These are phyloP conservation scores for Limenitis camilla DNA, from an alignment of 2,888 invertebrate species.

Conservation along the genomic window DNA sequence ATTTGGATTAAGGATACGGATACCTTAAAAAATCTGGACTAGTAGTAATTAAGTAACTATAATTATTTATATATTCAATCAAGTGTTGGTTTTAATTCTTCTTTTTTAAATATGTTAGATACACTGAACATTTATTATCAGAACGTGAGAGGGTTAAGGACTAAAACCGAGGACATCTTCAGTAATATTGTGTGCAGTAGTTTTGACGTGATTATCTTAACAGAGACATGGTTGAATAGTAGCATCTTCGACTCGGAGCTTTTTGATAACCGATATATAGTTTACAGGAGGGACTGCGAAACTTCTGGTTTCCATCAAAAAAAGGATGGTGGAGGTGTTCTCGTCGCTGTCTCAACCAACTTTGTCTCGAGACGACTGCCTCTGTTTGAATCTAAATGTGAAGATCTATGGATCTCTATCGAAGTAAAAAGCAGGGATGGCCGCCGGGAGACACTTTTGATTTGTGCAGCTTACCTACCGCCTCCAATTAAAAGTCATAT, in stretches of 20 bases:
- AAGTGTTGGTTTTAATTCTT: too few species aligned
- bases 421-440: too few species aligned
- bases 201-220: conserved; percentile 22
- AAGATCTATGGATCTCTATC: too few species aligned
- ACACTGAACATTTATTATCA: conserved; percentile 20
- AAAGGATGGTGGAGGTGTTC: conserved; percentile 23
- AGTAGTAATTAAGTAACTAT: too few species aligned
- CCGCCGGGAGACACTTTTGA: conserved; percentile 1
- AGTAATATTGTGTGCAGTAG: conserved; percentile 14
- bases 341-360: conserved; percentile 18
- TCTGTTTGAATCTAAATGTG: too few species aligned
- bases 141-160: conserved; percentile 22
- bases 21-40: too few species aligned
- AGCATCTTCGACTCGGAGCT: conserved; percentile 19
- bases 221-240: conserved; percentile 25
- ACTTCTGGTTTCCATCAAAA: conserved; percentile 8
- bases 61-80: too few species aligned
- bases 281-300: conserved; percentile 23
- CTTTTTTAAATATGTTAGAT: too few species aligned
- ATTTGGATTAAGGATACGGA: conserved; percentile 15
- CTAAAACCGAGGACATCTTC: conserved; percentile 20
- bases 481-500: too few species aligned
- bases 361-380: too few species aligned
- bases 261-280: conserved; percentile 21
- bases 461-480: conserved; percentile 14